phyloP scores from a whole-genome alignment of 2,113 vertebrate genomes.

The Ctenomys sociabilis region DNA sequence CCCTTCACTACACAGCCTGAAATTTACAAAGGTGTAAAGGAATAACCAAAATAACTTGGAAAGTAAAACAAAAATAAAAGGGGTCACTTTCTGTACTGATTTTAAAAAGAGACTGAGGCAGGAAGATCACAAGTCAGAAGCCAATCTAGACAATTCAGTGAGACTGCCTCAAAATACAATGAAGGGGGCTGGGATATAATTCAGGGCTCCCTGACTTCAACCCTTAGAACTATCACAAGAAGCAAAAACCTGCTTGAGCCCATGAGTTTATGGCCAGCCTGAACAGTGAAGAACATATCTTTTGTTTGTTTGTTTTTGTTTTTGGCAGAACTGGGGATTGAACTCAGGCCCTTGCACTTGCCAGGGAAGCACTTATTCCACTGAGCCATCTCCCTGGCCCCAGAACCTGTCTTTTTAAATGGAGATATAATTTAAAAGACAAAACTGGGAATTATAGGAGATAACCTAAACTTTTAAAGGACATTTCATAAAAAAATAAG shows the following conservation, averaged over 20 bases:
- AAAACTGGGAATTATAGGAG: background rate
- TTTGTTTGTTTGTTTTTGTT: too few species aligned
- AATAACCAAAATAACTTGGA: conserved; percentile 18
- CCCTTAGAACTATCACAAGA: background rate
- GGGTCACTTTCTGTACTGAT: background rate
- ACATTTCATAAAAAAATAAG: background rate
- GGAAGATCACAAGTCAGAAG: background rate
- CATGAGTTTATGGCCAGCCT: background rate
- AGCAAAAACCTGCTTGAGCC: background rate
- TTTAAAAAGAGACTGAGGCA: background rate
- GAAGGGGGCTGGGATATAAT: background rate
- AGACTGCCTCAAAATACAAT: background rate
- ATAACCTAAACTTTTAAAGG: background rate
- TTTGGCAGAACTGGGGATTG: too few species aligned
- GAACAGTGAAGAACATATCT: background rate
- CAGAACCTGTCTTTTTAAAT: background rate
- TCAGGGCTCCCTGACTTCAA: background rate
- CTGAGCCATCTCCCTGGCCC: too few species aligned
- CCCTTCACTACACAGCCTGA: background rate
- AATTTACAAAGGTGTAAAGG: conserved; percentile 42
- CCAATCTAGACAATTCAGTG: background rate
- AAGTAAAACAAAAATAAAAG: conserved; percentile 34
- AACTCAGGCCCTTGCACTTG: too few species aligned
- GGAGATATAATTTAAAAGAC: background rate
- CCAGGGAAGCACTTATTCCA: too few species aligned